Percentiles rank a stretch among this genome's conserved stretches.
phyloP scores from a whole-genome alignment of 2,113 vertebrate genomes.

The Oncorhynchus masou region DNA sequence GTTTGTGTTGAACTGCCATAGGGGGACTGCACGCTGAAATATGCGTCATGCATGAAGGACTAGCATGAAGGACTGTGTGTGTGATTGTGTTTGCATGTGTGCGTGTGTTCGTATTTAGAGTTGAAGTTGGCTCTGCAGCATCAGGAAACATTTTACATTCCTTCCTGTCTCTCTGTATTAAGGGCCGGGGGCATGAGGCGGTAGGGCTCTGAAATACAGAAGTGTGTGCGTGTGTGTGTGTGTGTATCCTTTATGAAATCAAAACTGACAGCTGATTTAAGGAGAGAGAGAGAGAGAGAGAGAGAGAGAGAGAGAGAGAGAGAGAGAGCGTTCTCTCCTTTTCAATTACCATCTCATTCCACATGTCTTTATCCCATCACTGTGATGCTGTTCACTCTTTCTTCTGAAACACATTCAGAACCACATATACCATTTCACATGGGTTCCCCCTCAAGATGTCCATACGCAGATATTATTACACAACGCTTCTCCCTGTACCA shows the following conservation, averaged over 20 bases:
- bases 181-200: conserved; percentile 20
- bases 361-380: neutral
- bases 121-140: conserved; percentile 13
- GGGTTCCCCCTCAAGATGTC: neutral
- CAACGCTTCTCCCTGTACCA: no score
- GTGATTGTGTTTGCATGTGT: neutral
- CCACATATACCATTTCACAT: neutral
- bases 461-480: no score
- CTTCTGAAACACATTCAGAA: neutral
- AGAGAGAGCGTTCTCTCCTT: neutral
- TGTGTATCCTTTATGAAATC: neutral
- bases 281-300: neutral
- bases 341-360: neutral
- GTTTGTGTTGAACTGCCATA: no score
- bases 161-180: conserved; percentile 24
- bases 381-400: neutral
- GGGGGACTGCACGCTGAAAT: no score
- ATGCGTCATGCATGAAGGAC: no score
- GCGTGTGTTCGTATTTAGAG: neutral
- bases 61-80: no score
- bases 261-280: no score
- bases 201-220: neutral
- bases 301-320: no score
- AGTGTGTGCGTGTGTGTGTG: neutral
- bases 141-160: conserved; percentile 52